Conservation (phyloP, 2,888 invertebrate species). For the Achlya flavicornis region DNA sequence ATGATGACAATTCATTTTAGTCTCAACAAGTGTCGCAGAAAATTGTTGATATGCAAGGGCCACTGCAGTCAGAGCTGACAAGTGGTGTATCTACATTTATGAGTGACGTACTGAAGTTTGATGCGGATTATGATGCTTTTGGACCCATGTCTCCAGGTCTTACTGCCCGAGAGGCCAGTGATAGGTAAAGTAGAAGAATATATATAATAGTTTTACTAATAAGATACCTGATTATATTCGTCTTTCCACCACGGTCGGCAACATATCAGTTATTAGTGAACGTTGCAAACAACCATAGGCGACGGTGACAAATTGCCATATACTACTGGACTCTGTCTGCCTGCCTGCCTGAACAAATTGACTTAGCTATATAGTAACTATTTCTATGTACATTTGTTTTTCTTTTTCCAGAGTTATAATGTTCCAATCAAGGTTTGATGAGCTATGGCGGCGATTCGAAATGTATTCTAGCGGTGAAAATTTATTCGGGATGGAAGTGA, state of each 20-base stretch:
- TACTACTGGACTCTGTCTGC: too few relatives aligned
- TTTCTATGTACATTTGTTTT: neutral
- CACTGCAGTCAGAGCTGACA: slow-evolving; percentile 88
- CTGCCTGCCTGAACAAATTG: too few relatives aligned
- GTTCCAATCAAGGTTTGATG: slow-evolving; percentile 92
- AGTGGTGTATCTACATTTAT: slow-evolving; percentile 87
- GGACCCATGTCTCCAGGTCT: slow-evolving; percentile 95
- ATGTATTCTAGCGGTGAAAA: slow-evolving; percentile 93
- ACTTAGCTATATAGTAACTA: too few relatives aligned
- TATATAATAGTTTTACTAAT: too few relatives aligned
- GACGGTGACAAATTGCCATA: too few relatives aligned
- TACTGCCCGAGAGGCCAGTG: slow-evolving; percentile 93
- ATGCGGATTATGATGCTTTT: slow-evolving; percentile 87
- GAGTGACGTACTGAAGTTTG: slow-evolving; percentile 87
- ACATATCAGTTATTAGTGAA: too few relatives aligned
- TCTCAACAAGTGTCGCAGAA: slow-evolving; percentile 88
- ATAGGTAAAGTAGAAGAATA: slow-evolving; percentile 76
- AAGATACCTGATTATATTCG: too few relatives aligned
- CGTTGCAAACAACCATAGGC: too few relatives aligned
- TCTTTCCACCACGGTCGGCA: too few relatives aligned
- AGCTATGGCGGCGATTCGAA: slow-evolving; percentile 91
- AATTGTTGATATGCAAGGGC: slow-evolving; percentile 89
- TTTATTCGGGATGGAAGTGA: slow-evolving; percentile 92
- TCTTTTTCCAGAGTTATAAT: slow-evolving; percentile 82
- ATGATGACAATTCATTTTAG: slow-evolving; percentile 40